Conservation (phyloP, 2,888 invertebrate species). For the Thymelicus sylvestris region DNA sequence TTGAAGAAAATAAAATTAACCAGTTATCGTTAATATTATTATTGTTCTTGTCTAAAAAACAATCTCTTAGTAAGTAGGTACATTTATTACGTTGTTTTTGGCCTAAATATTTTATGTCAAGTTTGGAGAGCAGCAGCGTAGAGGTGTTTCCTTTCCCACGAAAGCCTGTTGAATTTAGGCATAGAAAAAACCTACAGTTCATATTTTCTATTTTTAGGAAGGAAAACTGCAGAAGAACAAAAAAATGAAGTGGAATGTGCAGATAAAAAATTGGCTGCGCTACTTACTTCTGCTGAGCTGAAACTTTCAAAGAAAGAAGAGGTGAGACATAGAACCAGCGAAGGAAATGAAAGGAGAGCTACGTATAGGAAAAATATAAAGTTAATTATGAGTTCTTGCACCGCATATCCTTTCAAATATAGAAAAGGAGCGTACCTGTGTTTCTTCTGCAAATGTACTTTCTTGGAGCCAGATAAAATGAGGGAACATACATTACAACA, state of each 20-base stretch:
- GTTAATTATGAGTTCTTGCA: constrained; percentile 66
- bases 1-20: constrained; percentile 37
- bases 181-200: constrained; percentile 63
- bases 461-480: constrained; percentile 72
- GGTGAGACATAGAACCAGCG: constrained; percentile 43
- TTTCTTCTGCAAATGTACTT: constrained; percentile 72
- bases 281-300: constrained; percentile 39
- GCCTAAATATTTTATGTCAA: not conserved
- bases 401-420: constrained; percentile 78
- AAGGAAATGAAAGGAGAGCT: constrained; percentile 62
- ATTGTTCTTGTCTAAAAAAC: constrained; percentile 3
- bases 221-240: constrained; percentile 63
- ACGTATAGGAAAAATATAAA: constrained; percentile 72
- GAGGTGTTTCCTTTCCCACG: not conserved
- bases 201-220: constrained; percentile 82
- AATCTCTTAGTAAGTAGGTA: not conserved
- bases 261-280: constrained; percentile 47
- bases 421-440: constrained; percentile 74
- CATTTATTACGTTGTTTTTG: not conserved
- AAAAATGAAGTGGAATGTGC: constrained; percentile 65
- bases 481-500: constrained; percentile 64
- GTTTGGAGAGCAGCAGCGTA: not conserved
- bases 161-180: constrained; percentile 17
- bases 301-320: constrained; percentile 22
- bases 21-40: constrained; percentile 4